Percentiles rank a stretch among this genome's conserved stretches.
phyloP scores from a whole-genome alignment of 2,888 invertebrate genomes.

The Oconnorella tubifera region DNA sequence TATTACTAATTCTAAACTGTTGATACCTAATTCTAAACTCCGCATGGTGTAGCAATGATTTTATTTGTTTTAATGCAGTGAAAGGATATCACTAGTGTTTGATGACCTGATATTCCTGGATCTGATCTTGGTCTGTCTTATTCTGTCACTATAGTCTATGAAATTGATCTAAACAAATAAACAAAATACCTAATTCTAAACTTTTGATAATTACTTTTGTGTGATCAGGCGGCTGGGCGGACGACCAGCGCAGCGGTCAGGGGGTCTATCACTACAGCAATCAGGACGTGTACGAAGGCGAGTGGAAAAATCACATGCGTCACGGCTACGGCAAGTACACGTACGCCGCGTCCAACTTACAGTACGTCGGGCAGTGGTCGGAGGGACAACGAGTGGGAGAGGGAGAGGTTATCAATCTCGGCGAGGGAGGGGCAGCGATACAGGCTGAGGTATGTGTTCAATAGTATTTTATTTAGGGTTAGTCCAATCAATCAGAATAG shows the following conservation, averaged over 20 bases:
- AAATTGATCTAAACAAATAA: no score
- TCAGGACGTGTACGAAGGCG: constrained; percentile 8
- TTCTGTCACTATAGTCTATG: no score
- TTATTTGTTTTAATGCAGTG: no score
- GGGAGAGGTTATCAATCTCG: background rate
- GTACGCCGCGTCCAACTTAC: constrained; percentile 4
- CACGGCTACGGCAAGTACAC: constrained; percentile 16
- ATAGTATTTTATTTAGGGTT: no score
- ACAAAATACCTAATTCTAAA: no score
- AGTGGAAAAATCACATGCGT: constrained; percentile 13
- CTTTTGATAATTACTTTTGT: background rate
- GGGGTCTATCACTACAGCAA: constrained; percentile 14
- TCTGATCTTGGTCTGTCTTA: no score
- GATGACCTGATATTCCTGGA: no score
- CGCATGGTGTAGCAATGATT: no score
- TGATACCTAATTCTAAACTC: no score
- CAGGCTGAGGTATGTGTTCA: constrained; percentile 1
- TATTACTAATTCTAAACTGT: no score
- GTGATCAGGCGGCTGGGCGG: constrained; percentile 4
- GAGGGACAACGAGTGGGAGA: constrained; percentile 14
- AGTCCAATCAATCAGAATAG: no score
- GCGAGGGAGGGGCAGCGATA: background rate
- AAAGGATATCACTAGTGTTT: no score
- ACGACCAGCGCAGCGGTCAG: constrained; percentile 12
- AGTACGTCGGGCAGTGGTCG: constrained; percentile 9